Base-by-base conservation (phyloP, 1,140 invertebrate genomes). In the Drusus annulatus region DNA sequence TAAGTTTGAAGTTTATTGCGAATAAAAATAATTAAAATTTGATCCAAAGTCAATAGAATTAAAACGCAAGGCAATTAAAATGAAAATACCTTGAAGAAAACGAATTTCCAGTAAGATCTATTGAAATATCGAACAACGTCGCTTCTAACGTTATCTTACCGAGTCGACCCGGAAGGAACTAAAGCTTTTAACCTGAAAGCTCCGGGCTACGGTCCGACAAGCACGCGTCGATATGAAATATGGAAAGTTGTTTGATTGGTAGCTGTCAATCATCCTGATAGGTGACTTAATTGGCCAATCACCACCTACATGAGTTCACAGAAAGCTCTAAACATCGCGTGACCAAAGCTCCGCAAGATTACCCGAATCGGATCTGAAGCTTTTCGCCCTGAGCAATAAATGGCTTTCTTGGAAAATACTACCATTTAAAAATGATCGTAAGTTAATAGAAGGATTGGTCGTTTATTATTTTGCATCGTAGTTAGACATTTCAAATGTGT, bases 201-300 rank as follows among this genome's bases (percentile, higher is more conserved):
- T 76, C 28, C 31, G 56, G 54, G 58, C 31, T 21, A 17, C 17
- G 25, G 51, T 19, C 13, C n/a, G 16, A 21, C 74, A 50, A 16
- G 23, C 56, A 60, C 56, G 51, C 71, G 51, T 25, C 74, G 17
- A 36, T 76, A 31, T 21, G 56, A 63, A 19, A 62, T 23, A 56
- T 56, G n/a, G 71, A 73, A 36, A 23, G 54, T 15, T 54, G 15
- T 25, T 52, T 81, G 81, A 82, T 80, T 83, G 81, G 54, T 79
- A 83, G 75, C 75, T 80, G 79, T 54, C 81, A 52, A 76, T 77
- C 81, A 82, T 25, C 60, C 23, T 82, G 81, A 82, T 68, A 63
- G 75, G 73, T 62, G 81, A 82, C 81, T 80, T 83, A 83, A 83
- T 83, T 78, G 81, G 79, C 63, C 78, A 80, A 83, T 83, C 81